Base-by-base conservation (phyloP, 2,797 vertebrate genomes). In the Huso huso region DNA sequence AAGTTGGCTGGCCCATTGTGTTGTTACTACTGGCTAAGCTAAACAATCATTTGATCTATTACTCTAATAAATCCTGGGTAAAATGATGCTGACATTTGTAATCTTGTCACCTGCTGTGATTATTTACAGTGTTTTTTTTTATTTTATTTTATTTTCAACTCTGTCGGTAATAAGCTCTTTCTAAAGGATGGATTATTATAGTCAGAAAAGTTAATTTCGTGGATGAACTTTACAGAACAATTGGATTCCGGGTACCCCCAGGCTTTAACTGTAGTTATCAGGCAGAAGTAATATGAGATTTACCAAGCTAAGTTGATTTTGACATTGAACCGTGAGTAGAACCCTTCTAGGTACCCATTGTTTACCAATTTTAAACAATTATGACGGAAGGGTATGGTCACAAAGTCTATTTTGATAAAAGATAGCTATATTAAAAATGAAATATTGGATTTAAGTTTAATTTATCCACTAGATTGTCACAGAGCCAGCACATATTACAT, bases 271-370 rank as follows among this genome's bases (percentile, higher is more conserved):
- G 37, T 49, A 7, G 8, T 18, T 60, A 67, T 49, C 51, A 15
- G 15, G 53, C 67, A 48, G 37, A 49, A 58, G 61, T 63, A 68
- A 55, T 53, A 62, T 23, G 61, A 63, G 15, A 57, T n/a, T 18
- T 18, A 6, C 7, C 10, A 23, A 48, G 55, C 49, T 63, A 55
- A 63, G 53, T 52, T 37, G 55, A 49, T 63, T 6, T 13, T 49
- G 37, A 68, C 49, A 68, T 68, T 68, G 49, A 68, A 63, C n/a
- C 51, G 49, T 50, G 11, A 55, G 57, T 50, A n/a, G 50, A 49
- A 63, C 61, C 58, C 10, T 51, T n/a, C 60, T 62, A 48, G 15
- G 48, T 68, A 12, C 55, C 12, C 58, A 37, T 58, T 11, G 10
- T 23, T 63, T 63, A 63, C 55, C 48, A 23, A 13, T 37, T 51